phyloP scores from a whole-genome alignment of 2,797 vertebrate species.

The Neostethus bicornis region DNA sequence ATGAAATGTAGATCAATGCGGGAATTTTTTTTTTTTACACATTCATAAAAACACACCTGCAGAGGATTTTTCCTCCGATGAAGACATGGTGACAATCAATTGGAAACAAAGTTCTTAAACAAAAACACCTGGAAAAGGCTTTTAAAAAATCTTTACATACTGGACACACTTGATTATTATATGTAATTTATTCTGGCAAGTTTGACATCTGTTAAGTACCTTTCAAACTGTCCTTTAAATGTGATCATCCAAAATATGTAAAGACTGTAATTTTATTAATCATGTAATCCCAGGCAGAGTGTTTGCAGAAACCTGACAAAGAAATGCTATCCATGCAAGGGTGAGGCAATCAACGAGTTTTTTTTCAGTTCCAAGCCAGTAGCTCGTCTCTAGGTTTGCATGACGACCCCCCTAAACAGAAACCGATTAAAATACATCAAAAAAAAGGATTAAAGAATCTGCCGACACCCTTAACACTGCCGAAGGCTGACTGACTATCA shows the following conservation, averaged over 20 bases:
- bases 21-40: background rate
- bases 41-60: background rate
- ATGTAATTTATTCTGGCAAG: conserved; percentile 9
- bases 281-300: conserved; percentile 16
- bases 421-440: conserved; percentile 68
- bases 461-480: conserved; percentile 62
- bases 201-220: conserved; percentile 10
- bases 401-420: conserved; percentile 13
- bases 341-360: conserved; percentile 37
- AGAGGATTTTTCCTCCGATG: background rate
- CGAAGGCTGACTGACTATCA: conserved; percentile 57
- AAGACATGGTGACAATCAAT: background rate
- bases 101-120: background rate
- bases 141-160: too few species aligned
- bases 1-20: background rate
- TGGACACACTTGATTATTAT: background rate
- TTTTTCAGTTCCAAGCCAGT: conserved; percentile 24
- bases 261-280: conserved; percentile 22
- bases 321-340: conserved; percentile 21
- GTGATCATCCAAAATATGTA: conserved; percentile 12
- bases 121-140: background rate
- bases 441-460: conserved; percentile 67
- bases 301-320: conserved; percentile 31
- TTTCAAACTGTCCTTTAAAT: conserved; percentile 14
- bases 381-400: conserved; percentile 35